A percentile compares a stretch with the other conserved stretches of the same genome.
These are phyloP conservation scores for Micromesistius poutassou DNA, from an alignment of 2,797 vertebrate genomes.

Conservation along the genomic window DNA sequence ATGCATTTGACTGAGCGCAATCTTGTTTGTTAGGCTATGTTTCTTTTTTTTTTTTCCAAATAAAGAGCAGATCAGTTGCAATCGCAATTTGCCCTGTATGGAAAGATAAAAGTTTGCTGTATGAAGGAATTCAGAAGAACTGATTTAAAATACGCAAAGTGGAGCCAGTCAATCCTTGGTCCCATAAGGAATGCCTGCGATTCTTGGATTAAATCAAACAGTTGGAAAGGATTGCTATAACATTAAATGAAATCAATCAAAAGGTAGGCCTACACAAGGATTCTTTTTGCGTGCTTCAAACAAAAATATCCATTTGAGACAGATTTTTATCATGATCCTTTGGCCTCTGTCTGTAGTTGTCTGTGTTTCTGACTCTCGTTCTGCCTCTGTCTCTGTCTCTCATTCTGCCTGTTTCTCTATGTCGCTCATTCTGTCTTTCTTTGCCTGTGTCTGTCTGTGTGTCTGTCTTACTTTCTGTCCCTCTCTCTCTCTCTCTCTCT, in stretches of 20 bases:
- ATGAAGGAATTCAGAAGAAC: slow-evolving; percentile 47
- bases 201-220: slow-evolving; percentile 67
- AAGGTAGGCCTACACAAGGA: slow-evolving; percentile 54
- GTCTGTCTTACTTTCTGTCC: neutral
- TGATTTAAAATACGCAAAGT: slow-evolving; percentile 55
- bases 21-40: slow-evolving; percentile 1
- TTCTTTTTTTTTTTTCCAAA: neutral
- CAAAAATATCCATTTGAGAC: neutral
- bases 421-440: neutral
- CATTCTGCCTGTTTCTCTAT: too few relatives aligned
- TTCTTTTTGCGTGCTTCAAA: slow-evolving; percentile 14
- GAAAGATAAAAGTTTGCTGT: slow-evolving; percentile 28
- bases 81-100: slow-evolving; percentile 15
- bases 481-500: neutral
- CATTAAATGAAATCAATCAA: slow-evolving; percentile 70
- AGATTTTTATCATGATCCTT: neutral
- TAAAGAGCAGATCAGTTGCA: slow-evolving; percentile 2
- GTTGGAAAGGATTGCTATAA: slow-evolving; percentile 55
- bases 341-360: neutral
- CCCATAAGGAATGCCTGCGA: slow-evolving; percentile 60
- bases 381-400: too few relatives aligned
- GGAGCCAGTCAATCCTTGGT: slow-evolving; percentile 57
- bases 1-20: neutral
- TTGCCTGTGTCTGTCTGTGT: neutral
- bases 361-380: too few relatives aligned